Percentiles rank a stretch among this genome's conserved stretches.
Evolutionary conservation across 2,797 vertebrate species (phyloP).

Genomic region (Geotrypetes seraphini): DNA sequence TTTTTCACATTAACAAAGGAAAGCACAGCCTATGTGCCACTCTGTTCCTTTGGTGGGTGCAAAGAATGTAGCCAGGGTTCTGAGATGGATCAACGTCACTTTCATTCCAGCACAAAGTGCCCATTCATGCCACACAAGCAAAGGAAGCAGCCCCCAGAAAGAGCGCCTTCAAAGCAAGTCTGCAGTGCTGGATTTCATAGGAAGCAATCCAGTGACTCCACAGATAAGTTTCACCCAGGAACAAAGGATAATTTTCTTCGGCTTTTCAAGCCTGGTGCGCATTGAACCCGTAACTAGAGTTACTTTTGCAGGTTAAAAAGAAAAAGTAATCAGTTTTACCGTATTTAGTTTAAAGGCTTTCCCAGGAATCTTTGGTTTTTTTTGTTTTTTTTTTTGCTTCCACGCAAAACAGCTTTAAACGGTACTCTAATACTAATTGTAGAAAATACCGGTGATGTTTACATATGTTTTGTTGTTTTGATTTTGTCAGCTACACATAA

Average conservation of each 20-base stretch:
- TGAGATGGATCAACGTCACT: conserved; percentile 33
- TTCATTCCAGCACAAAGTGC: conserved; percentile 51
- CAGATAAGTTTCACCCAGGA: conserved; percentile 54
- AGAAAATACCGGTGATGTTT: too few species aligned
- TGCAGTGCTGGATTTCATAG: conserved; percentile 46
- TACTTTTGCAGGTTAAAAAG: conserved; percentile 17
- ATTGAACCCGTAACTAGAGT: conserved; percentile 38
- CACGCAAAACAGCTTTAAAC: conserved; percentile 1
- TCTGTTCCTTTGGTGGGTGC: conserved; percentile 5
- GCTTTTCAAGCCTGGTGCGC: conserved; percentile 30
- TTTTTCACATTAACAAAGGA: too few species aligned
- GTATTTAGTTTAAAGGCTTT: conserved; percentile 10
- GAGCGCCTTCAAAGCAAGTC: conserved; percentile 29
- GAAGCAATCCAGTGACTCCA: conserved; percentile 42
- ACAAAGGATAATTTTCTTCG: conserved; percentile 58
- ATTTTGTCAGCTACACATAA: conserved; percentile 7
- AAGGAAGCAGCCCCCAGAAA: conserved; percentile 27
- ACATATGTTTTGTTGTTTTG: not conserved
- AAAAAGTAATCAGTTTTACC: conserved; percentile 18
- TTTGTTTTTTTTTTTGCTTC: too few species aligned
- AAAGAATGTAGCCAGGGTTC: conserved; percentile 21
- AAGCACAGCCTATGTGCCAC: too few species aligned
- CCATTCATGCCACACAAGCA: conserved; percentile 45
- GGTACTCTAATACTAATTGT: not conserved
- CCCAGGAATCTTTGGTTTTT: conserved; percentile 3